Base-by-base conservation (phyloP, 2,113 vertebrate species). In the Nannospalax galili region DNA sequence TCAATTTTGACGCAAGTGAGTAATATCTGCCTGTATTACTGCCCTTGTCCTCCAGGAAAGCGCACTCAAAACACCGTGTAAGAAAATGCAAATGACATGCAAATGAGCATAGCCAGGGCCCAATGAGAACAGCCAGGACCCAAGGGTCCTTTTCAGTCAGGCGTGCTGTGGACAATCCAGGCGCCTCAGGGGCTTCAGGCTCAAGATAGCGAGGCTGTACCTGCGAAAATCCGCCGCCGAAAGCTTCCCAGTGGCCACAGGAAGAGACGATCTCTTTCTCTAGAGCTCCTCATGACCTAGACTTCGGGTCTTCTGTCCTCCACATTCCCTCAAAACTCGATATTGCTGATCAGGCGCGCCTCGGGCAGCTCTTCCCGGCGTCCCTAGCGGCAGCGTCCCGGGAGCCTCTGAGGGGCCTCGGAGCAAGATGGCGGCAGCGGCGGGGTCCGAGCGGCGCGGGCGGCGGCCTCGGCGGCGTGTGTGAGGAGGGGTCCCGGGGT, bases 141-240 rank as follows among this genome's bases (percentile, higher is more conserved):
- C 15, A 1, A 7, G 22, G 15, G 4, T 2, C 14, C 28, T 80
- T 86, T 88, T 37, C 7, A 16, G 5, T 96, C 95, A 97, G 97
- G 97, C 97, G 79, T 74, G 70, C 88, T 4, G 60, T 35, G 84
- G 97, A 80, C 97, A 93, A 79, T 93, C 70, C 82, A 35, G 65
- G 32, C 28, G 16, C 52, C 42, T 2, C 75, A 1, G 74, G 35
- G 28, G 16, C 45, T 24, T 48, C 52, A 32, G 42, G 14, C 37
- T 65, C 58, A 92, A 95, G n/a, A 92, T 86, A 86, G 42, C 11
- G 60, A 8, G 0, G 73, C 64, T 32, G 98, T 30, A 97, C 98
- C 97, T 98, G 97, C 98, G 97, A 98, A 97, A 96, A 98, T 97
- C 98, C 98, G 97, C 98, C 35, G 97, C 98, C 2, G 98, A 96